These are phyloP conservation scores for Silvanus unidentatus DNA, from an alignment of 2,888 invertebrate genomes.

Conservation along the genomic window DNA sequence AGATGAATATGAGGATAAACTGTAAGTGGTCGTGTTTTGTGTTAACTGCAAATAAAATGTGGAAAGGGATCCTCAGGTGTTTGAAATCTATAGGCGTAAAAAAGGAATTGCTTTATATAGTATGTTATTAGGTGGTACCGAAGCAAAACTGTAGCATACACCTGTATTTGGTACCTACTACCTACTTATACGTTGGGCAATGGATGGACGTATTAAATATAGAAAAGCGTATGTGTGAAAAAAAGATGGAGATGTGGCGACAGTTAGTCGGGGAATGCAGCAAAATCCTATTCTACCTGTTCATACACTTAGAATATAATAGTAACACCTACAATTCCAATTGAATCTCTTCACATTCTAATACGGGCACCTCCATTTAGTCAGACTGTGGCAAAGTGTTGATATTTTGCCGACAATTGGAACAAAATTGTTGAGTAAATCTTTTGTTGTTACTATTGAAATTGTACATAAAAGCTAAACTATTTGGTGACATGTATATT, in stretches of 20 bases:
- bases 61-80: slow-evolving; percentile 37
- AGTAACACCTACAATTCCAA: slow-evolving; percentile 8
- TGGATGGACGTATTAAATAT: too few species aligned
- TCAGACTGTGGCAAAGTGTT: slow-evolving; percentile 12
- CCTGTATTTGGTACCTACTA: slow-evolving; percentile 25
- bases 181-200: too few species aligned
- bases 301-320: slow-evolving; percentile 29
- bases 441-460: background rate
- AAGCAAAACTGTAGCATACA: slow-evolving; percentile 34
- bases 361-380: slow-evolving; percentile 10
- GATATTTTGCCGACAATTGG: slow-evolving; percentile 24
- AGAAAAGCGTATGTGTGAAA: slow-evolving; percentile 17
- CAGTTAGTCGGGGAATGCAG: slow-evolving; percentile 46
- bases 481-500: too few species aligned
- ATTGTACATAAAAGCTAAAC: too few species aligned
- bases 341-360: slow-evolving; percentile 14
- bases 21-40: background rate
- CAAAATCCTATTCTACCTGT: slow-evolving; percentile 45
- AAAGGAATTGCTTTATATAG: slow-evolving; percentile 42
- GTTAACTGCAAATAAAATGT: slow-evolving; percentile 14
- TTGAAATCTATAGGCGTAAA: slow-evolving; percentile 41
- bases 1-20: background rate
- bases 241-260: slow-evolving; percentile 39
- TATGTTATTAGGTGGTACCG: slow-evolving; percentile 38
- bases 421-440: background rate